Evolutionary conservation across 2,797 vertebrate genomes (phyloP).

Genomic region (Acanthurus leucopareius): DNA sequence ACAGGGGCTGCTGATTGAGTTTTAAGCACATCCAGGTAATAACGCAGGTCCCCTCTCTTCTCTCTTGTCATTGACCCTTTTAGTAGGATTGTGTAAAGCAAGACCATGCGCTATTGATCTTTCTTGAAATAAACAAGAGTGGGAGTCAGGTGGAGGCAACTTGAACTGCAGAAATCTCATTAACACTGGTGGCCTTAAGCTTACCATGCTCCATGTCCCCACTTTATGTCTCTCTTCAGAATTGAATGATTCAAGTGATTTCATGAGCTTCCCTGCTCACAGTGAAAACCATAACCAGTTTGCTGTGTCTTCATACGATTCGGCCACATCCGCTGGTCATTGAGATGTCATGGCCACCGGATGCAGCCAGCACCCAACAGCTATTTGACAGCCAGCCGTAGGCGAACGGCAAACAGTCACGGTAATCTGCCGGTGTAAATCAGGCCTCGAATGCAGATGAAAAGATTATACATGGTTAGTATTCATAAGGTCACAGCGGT

Average conservation of each 20-base stretch:
- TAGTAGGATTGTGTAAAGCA: conserved; percentile 43
- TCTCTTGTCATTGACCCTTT: conserved; percentile 69
- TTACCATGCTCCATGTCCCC: conserved; percentile 19
- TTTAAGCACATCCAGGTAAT: conserved; percentile 68
- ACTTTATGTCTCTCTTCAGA: conserved; percentile 41
- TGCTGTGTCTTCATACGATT: conserved; percentile 7
- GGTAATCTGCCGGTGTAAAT: conserved; percentile 36
- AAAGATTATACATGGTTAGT: conserved; percentile 69
- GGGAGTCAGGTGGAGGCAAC: conserved; percentile 48
- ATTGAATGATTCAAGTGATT: conserved; percentile 31
- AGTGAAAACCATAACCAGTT: conserved; percentile 38
- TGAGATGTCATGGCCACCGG: conserved; percentile 21
- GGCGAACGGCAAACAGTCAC: conserved; percentile 19
- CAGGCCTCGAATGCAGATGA: conserved; percentile 61
- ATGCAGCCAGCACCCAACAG: conserved; percentile 4
- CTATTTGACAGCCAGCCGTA: conserved; percentile 40
- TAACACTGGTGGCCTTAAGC: conserved; percentile 46
- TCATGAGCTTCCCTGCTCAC: conserved; percentile 38
- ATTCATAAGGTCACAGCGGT: conserved; percentile 69
- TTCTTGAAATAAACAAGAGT: conserved; percentile 58
- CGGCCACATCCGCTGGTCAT: not conserved
- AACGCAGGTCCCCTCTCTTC: conserved; percentile 44
- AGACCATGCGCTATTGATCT: conserved; percentile 72
- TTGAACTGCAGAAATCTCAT: conserved; percentile 61
- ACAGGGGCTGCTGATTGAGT: conserved; percentile 44